Evolutionary conservation across 2,797 vertebrate species (phyloP).

Genomic region (Scyliorhinus canicula): DNA sequence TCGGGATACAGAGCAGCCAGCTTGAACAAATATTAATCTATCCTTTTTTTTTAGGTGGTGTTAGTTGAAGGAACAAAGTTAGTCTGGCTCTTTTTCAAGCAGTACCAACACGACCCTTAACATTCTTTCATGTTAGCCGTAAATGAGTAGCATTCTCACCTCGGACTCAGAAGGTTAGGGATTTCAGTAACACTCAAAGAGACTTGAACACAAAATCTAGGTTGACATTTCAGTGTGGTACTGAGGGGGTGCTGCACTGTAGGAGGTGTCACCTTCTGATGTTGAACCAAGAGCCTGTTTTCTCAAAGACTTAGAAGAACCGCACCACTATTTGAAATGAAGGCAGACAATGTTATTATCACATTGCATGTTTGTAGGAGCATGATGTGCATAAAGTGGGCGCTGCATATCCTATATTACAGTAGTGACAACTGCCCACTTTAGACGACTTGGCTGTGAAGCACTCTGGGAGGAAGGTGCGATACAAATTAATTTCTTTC

Average conservation of each 20-base stretch:
- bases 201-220: too few species aligned
- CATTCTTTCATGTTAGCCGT: not conserved
- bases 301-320: not conserved
- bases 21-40: not conserved
- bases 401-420: not conserved
- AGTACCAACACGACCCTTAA: not conserved
- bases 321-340: too few species aligned
- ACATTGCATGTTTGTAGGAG: too few species aligned
- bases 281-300: not conserved
- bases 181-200: too few species aligned
- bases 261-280: not conserved
- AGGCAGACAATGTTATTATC: not conserved
- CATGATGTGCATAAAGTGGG: not conserved
- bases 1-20: not conserved
- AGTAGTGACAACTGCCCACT: not conserved
- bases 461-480: not conserved
- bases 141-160: too few species aligned
- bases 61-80: not conserved
- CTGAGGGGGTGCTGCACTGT: not conserved
- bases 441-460: not conserved
- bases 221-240: too few species aligned
- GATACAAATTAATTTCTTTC: not conserved
- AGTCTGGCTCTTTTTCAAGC: not conserved
- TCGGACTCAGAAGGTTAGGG: too few species aligned
- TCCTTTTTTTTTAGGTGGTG: not conserved